Conservation (phyloP, 2,113 vertebrate species). For the Chloropsis hardwickii region DNA sequence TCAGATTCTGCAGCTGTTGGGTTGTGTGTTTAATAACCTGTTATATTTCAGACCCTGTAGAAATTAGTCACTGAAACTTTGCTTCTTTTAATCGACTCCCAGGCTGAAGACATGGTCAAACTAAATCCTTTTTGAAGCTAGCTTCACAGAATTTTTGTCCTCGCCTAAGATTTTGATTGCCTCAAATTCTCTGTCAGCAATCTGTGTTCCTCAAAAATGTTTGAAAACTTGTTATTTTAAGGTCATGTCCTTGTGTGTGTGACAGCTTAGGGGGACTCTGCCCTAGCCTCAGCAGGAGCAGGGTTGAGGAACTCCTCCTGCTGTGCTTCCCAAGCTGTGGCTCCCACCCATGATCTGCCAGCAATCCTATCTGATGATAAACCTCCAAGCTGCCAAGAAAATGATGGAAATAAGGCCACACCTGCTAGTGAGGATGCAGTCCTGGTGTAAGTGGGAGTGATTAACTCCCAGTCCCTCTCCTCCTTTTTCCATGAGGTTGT, state of each 20-base stretch:
- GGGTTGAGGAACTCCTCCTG: accelerated
- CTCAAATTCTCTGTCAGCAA: background rate
- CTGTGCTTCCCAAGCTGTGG: accelerated
- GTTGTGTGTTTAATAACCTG: slow-evolving; percentile 26
- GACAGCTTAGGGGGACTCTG: background rate
- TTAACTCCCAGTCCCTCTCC: background rate
- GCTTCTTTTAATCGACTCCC: background rate
- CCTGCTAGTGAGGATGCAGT: background rate
- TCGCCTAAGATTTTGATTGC: background rate
- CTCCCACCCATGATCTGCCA: accelerated
- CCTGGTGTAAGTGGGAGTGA: background rate
- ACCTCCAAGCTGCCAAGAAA: background rate
- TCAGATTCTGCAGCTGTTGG: background rate
- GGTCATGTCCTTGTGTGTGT: background rate
- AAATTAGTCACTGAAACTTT: background rate
- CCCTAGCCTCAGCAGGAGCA: background rate
- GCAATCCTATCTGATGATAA: background rate
- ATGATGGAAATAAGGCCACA: background rate
- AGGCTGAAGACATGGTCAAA: background rate
- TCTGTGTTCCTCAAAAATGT: background rate
- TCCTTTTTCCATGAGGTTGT: background rate
- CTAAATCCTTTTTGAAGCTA: background rate
- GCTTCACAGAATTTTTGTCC: background rate
- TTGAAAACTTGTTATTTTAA: background rate
- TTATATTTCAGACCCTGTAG: background rate